Base-by-base conservation (phyloP, 92 coral and sea anemone genomes). In the Pocillopora grandis region DNA sequence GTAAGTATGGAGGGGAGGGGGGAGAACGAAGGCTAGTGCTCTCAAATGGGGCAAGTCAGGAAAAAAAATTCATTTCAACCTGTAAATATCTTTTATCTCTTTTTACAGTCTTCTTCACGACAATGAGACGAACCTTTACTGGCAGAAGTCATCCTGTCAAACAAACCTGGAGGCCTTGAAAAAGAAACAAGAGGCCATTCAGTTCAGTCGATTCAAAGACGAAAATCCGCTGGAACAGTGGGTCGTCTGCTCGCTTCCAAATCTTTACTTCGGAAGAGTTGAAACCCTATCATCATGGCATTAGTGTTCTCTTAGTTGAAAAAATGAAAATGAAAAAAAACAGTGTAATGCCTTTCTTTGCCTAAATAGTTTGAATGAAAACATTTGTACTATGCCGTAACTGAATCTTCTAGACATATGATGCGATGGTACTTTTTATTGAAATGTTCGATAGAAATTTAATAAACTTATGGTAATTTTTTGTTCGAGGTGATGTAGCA, bases 211-310 rank as follows among this genome's bases (percentile, higher is more conserved):
- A 2, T 66, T 66, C 33, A 33, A 23, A 66, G 16, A 66, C 12
- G 71, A 33, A 66, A 66, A 66, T 66, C 71, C 71, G 10, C 36
- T 66, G 71, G 71, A 11, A 21, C 16, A 66, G 33, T 66, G 71
- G 48, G 15, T 16, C 33, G 48, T 66, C 6, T 23, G 71, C 42
- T 66, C 71, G 5, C 71, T 66, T 66, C 71, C 71, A 1, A 66
- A 27, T 27, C 71, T 66, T 66, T 66, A 66, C 71, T 66, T 31
- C 18, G 33, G 18, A 42, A 27, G 48, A 66, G 37, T 66, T 66
- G 71, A 23, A n/a, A n/a, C 66, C 52, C 52, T 42, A 42, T 42
- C 52, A 7, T 42, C 52, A 42, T 42, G 52, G 52, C 52, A 42
- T 42, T 42, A 42, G 52, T 42, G 52, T 42, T 42, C 52, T 42